Base-by-base conservation (phyloP, 2,888 invertebrate species). In the Conus canariensis region DNA sequence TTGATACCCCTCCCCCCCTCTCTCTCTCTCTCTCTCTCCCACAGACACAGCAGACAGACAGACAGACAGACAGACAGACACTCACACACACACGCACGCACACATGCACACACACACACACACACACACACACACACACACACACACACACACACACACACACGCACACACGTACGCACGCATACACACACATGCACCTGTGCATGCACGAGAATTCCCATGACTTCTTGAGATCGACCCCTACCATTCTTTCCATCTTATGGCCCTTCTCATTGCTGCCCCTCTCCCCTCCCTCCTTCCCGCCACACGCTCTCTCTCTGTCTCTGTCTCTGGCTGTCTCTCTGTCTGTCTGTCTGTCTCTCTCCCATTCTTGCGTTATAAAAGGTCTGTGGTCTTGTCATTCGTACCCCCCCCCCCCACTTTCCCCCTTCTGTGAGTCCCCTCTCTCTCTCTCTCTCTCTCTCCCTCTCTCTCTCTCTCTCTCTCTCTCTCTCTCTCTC, bases 51-150 rank as follows among this genome's bases (percentile, higher is more conserved):
- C 70, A 70, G 16, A 70, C 70, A 70, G 16, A 70, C 70, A 70
- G 16, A 70, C 70, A 70, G 16, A 70, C 70, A 70, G 1, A 70
- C 70, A 70, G 5, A 70, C 70, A 70, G 5, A 70, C 70, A 70
- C 70, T 4, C 70, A 70, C 70, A 70, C 70, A 70, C 70, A 70
- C 70, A 70, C n/a, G n/a, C 70, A 70, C 70, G 6, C 70, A 70
- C 70, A 70, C 70, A 70, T 7, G 19, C 70, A 70, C 70, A 70
- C 14, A 70, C 70, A 70, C 14, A 70, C 70, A 70, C 70, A 70
- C 70, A 14, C 77, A 80, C 77, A 80, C 77, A 80, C 77, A 80
- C 77, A 80, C 30, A 80, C 77, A 80, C 30, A 30, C 77, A 80
- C 77, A 30, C 77, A 80, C 77, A 10, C 30, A 77, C 30, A 14